phyloP scores from a whole-genome alignment of 2,888 invertebrate genomes.

The Malacosoma neustria region DNA sequence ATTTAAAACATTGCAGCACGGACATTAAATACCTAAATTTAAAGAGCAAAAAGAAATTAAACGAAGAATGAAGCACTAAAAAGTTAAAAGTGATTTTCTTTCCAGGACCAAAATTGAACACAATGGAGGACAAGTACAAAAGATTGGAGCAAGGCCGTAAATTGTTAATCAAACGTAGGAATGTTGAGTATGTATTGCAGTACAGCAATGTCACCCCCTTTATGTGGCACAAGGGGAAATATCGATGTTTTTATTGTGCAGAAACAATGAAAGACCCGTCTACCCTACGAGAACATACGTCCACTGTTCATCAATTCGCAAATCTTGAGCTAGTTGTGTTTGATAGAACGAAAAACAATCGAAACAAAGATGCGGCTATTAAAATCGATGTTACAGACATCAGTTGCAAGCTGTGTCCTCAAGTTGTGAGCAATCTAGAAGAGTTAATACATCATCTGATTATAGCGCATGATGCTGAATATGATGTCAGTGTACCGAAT shows the following conservation, averaged over 20 bases:
- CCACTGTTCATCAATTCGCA: conserved; percentile 38
- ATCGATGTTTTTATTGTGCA: conserved; percentile 55
- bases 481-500: conserved; percentile 55
- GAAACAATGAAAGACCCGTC: conserved; percentile 53
- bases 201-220: conserved; percentile 62
- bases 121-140: conserved; percentile 57
- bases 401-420: conserved; percentile 46
- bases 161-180: conserved; percentile 47
- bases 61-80: neutral
- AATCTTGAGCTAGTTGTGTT: conserved; percentile 52
- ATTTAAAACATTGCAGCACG: too few relatives aligned
- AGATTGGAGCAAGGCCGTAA: conserved; percentile 53
- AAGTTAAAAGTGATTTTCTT: conserved; percentile 29
- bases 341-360: conserved; percentile 56
- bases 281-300: conserved; percentile 42
- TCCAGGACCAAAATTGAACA: conserved; percentile 54
- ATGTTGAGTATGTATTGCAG: conserved; percentile 58
- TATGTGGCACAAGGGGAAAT: conserved; percentile 59
- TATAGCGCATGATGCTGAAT: conserved; percentile 61
- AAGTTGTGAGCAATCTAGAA: conserved; percentile 40
- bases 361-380: conserved; percentile 60
- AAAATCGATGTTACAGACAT: conserved; percentile 59
- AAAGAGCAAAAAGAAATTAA: neutral
- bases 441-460: conserved; percentile 58
- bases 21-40: too few relatives aligned